Conservation (phyloP, 2,888 invertebrate species). For the Argyresthia goedartella region DNA sequence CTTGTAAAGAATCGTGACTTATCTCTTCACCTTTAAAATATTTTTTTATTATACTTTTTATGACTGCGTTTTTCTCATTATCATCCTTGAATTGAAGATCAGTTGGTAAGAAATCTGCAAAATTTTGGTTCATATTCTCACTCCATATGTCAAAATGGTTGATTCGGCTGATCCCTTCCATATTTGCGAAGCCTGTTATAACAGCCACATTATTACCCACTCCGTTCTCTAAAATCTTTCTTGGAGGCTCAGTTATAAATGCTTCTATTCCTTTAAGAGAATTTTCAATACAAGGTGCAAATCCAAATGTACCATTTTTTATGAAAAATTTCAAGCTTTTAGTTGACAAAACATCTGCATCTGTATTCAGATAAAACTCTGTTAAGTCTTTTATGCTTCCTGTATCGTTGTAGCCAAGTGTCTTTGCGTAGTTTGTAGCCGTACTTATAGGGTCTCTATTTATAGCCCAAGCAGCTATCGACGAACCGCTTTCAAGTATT, state of each 20-base stretch:
- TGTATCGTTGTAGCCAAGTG: slow-evolving; percentile 45
- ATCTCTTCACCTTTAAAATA: slow-evolving; percentile 45
- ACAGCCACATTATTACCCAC: slow-evolving; percentile 34
- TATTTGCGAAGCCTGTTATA: slow-evolving; percentile 46
- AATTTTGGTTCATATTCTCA: slow-evolving; percentile 47
- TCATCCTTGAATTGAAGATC: slow-evolving; percentile 36
- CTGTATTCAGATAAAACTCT: slow-evolving; percentile 45
- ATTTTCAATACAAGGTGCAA: slow-evolving; percentile 52
- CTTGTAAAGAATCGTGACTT: slow-evolving; percentile 28
- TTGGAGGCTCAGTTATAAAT: slow-evolving; percentile 47
- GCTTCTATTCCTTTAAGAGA: slow-evolving; percentile 30
- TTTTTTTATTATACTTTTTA: slow-evolving; percentile 28
- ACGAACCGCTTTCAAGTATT: slow-evolving; percentile 55
- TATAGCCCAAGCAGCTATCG: slow-evolving; percentile 45
- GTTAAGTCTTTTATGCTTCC: slow-evolving; percentile 42
- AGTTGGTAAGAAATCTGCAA: slow-evolving; percentile 46
- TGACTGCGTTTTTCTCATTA: slow-evolving; percentile 25
- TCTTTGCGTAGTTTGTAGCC: slow-evolving; percentile 45
- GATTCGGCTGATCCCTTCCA: slow-evolving; percentile 55
- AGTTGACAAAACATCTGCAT: slow-evolving; percentile 24
- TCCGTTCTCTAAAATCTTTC: slow-evolving; percentile 36
- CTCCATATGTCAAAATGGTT: slow-evolving; percentile 43
- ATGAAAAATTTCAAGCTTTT: slow-evolving; percentile 47
- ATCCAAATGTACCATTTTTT: slow-evolving; percentile 54
- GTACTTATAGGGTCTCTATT: slow-evolving; percentile 47